Evolutionary conservation across 2,113 vertebrate species (phyloP), one percentile per base, ranked within the genome.

Genomic region (Puntigrus tetrazona): DNA sequence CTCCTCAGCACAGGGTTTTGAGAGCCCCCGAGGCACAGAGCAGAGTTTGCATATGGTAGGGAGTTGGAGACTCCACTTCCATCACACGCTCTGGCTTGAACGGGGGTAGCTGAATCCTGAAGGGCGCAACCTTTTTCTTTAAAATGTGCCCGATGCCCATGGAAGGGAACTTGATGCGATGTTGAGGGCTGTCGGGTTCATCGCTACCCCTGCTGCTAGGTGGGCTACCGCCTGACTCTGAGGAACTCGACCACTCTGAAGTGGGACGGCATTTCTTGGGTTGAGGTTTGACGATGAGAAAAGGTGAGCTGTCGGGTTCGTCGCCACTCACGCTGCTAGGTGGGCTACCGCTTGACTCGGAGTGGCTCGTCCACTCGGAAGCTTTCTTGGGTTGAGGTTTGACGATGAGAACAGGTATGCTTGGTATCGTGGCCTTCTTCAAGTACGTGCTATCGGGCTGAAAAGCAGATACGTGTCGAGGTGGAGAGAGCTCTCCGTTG

Each of bases 31-130:
- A 92, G 45, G 94, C 89, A 61, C 94, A 95, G 72, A 94, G 90
- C 55, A 94, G 91, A 16, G 94, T 95, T 88, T 95, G 93, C 94
- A 95, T 94, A 70, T 94, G 94, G 89, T 94, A 94, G 0, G 94
- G 92, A 10, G 93, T 93, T 0, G 93, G 93, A 0, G 94, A 92
- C 81, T 94, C 93, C 20, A 93, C 89, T 52, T 94, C 94, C 0
- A 93, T 31, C 0, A 92, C 92, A 16, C 92, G 92, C 13, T 94
- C 94, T 0, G 93, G 89, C 6, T 90, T 91, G 84, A 94, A 94
- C 0, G 91, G 92, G 85, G 91, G 92, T 70, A 92, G 88, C 65
- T 92, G 87, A 34, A 94, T 92, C n/a, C 72, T 85, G 81, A 94
- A 94, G 0, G 93, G 93, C 73, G 90, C 91, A 73, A 92, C 87